Evolutionary conservation across 2,113 vertebrate genomes (phyloP).

Genomic region (Nesogale talazaci): DNA sequence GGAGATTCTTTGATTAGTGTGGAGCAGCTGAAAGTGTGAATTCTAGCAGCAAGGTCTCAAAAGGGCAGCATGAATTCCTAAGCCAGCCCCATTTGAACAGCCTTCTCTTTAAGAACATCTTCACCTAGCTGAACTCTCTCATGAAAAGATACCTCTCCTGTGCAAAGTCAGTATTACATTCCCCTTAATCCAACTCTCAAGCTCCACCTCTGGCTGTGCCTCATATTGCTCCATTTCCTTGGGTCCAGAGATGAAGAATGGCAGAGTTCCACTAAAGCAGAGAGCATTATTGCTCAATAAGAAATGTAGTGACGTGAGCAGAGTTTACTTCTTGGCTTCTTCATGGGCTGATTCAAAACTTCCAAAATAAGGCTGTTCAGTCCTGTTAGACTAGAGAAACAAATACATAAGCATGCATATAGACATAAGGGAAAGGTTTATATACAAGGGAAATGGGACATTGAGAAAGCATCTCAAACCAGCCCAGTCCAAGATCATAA

Average conservation of each 20-base stretch:
- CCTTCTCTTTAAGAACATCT: slow-evolving; percentile 54
- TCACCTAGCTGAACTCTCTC: background rate
- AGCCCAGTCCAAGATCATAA: too few species aligned
- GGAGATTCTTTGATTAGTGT: too few species aligned
- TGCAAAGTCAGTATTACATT: background rate
- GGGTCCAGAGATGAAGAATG: background rate
- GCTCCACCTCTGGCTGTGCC: background rate
- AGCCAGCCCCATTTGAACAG: background rate
- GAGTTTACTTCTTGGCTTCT: slow-evolving; percentile 35
- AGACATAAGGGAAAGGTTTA: too few species aligned
- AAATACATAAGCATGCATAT: too few species aligned
- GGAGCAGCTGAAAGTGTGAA: background rate
- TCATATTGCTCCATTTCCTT: slow-evolving; percentile 4
- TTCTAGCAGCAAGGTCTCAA: background rate
- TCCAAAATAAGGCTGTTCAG: slow-evolving; percentile 69
- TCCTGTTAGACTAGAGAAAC: too few species aligned
- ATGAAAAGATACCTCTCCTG: background rate
- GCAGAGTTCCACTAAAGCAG: background rate
- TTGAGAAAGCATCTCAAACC: too few species aligned
- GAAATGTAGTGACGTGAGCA: background rate
- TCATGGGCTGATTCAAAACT: slow-evolving; percentile 44
- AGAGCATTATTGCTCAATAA: background rate
- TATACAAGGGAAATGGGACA: too few species aligned
- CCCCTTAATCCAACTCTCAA: background rate
- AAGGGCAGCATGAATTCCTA: slow-evolving; percentile 34